Percentiles rank a stretch among this genome's conserved stretches.
These are phyloP conservation scores for Pangasius sanitwongsei DNA, from an alignment of 2,797 vertebrate genomes.

Conservation along the genomic window DNA sequence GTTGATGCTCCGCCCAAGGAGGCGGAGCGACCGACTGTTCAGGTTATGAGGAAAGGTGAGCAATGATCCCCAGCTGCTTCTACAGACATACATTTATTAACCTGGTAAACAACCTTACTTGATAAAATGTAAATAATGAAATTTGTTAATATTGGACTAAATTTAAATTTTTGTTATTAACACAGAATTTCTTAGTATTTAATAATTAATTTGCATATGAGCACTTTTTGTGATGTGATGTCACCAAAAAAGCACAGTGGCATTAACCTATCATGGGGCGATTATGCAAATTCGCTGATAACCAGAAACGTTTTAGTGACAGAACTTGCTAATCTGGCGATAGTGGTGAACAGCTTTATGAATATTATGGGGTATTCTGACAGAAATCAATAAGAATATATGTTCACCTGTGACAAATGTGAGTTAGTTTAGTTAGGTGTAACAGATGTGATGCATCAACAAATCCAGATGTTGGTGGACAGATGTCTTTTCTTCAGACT, in stretches of 20 bases:
- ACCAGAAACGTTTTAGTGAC: neutral
- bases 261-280: neutral
- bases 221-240: neutral
- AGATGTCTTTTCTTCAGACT: neutral
- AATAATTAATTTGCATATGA: neutral
- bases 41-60: slow-evolving; percentile 77
- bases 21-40: slow-evolving; percentile 50
- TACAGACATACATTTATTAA: neutral
- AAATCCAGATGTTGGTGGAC: neutral
- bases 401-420: neutral
- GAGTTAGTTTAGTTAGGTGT: neutral
- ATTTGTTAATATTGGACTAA: neutral
- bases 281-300: neutral
- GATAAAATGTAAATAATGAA: neutral
- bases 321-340: neutral
- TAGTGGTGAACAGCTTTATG: neutral
- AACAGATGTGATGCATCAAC: neutral
- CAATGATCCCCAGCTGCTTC: neutral
- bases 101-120: neutral
- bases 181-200: neutral
- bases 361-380: slow-evolving; percentile 2
- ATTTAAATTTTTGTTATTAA: neutral
- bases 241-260: neutral
- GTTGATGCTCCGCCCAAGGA: slow-evolving; percentile 51
- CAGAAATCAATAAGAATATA: neutral